Conservation (phyloP, 2,797 vertebrate genomes). For the Macropus fuliginosus region DNA sequence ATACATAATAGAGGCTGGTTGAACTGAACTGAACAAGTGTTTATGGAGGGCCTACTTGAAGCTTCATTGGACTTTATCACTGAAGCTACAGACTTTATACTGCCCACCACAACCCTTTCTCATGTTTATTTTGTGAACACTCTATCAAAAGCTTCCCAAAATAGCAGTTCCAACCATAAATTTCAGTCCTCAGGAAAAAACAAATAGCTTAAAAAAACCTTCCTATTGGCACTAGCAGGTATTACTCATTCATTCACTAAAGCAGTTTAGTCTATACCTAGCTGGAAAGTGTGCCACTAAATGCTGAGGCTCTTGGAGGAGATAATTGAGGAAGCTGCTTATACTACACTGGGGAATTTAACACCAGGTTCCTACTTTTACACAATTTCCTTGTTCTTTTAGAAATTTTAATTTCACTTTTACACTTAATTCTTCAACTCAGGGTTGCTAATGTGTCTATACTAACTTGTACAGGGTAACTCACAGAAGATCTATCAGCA, state of each 20-base stretch:
- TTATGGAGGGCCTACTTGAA: background rate
- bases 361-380: background rate
- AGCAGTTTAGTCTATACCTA: background rate
- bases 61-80: background rate
- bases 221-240: background rate
- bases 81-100: background rate
- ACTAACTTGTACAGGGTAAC: background rate
- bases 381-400: background rate
- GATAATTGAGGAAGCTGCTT: background rate
- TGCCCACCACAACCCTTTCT: background rate
- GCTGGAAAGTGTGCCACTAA: background rate
- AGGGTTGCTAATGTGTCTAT: rapidly evolving
- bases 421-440: background rate
- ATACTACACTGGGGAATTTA: background rate
- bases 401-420: background rate
- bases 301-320: background rate
- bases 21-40: background rate
- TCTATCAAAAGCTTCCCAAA: background rate
- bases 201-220: background rate
- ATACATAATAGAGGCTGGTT: background rate
- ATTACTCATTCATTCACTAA: background rate
- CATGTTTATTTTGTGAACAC: background rate
- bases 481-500: background rate
- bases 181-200: background rate
- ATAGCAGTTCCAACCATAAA: background rate